Evolutionary conservation across 1,140 invertebrate genomes (phyloP), one percentile per base, ranked within the genome.

Genomic region (Solen grandis): DNA sequence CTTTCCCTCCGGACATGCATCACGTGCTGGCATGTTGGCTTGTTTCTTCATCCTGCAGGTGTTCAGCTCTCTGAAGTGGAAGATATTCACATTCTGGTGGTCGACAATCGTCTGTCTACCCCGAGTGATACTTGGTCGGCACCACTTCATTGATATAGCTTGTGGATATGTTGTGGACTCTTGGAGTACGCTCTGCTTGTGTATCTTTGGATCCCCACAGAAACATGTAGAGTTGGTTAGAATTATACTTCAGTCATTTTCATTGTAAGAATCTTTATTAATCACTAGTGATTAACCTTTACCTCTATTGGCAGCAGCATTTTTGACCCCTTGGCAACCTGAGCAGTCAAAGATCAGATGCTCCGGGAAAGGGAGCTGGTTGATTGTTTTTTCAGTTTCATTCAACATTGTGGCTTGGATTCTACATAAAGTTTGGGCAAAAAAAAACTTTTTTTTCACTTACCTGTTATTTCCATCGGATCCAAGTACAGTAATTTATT

Each of bases 1-100:
- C 97, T 41, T 99, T 99, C 91, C 98, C 98, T 99, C 98, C 0
- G 98, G 98, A 0, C 98, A 99, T 92, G 94, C 97, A 1, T 97
- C 97, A n/a, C 92, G 98, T 86, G 94, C 97, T 13, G 93, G 95
- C 14, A 95, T 97, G 88, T 91, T 99, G 19, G 93, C 95, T 0
- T 94, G 94, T 59, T 96, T 92, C 70, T 81, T 91, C 33, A 57
- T 85, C 3, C 36, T 84, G 10, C 84, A 78, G 35, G 69, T 86
- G 19, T 59, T 86, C 25, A 68, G 69, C 52, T 83, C 59, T 86
- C 62, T 62, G 19, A 59, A 73, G 50, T 57, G 41, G 50, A 54
- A 52, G 16, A 38, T 90, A 14, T 92, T 95, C 0, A 76, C 97
- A 10, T 84, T 95, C 3, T 93, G 95, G 0, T 99, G 97, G 97